phyloP scores from a whole-genome alignment of 2,797 vertebrate species.

The Sciurus vulgaris region DNA sequence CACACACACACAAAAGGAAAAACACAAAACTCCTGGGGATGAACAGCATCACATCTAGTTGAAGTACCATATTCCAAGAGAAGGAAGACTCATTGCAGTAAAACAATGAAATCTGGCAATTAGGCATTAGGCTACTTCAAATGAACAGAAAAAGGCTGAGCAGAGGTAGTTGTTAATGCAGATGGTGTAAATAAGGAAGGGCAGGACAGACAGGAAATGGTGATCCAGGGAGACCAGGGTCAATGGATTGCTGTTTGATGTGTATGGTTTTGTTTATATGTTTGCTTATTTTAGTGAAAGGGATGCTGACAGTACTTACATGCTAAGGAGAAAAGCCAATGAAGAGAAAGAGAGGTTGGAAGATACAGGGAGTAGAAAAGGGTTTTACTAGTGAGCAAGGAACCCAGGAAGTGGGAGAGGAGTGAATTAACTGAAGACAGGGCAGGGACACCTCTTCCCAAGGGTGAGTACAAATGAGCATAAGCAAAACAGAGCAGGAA shows the following conservation, averaged over 20 bases:
- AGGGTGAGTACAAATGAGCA: not conserved
- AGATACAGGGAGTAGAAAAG: not conserved
- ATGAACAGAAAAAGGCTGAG: not conserved
- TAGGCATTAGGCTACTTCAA: not conserved
- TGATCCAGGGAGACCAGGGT: not conserved
- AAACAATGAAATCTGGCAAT: not conserved
- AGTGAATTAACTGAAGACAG: not conserved
- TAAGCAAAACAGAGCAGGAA: not conserved
- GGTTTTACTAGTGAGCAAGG: not conserved
- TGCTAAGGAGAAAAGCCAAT: not conserved
- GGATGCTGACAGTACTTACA: not conserved
- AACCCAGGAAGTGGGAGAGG: not conserved
- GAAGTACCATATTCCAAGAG: not conserved
- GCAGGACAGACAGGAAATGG: not conserved
- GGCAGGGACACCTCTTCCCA: not conserved
- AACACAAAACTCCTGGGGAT: conserved; percentile 12
- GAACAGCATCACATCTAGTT: not conserved
- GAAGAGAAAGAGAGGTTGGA: conserved; percentile 40
- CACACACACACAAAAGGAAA: too few relatives aligned
- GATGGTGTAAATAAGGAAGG: not conserved
- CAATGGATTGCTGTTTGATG: not conserved
- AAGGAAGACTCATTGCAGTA: not conserved
- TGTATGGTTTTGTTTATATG: not conserved
- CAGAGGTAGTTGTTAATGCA: not conserved
- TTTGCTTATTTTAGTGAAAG: conserved; percentile 31